Conservation (phyloP, 2,113 vertebrate species). For the Tiliqua scincoides region DNA sequence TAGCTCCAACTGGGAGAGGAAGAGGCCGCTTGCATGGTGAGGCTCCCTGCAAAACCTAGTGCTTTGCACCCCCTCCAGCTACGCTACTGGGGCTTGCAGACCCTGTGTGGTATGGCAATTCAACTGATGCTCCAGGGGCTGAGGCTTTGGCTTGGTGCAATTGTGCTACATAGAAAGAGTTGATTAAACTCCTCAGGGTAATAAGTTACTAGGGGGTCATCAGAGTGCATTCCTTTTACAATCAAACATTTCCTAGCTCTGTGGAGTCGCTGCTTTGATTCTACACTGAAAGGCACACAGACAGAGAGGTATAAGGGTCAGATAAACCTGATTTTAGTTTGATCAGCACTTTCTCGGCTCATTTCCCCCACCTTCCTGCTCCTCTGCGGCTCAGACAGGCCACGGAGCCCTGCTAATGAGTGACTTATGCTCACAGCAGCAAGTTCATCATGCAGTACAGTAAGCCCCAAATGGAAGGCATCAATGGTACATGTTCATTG, state of each 20-base stretch:
- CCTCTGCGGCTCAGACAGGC: not conserved
- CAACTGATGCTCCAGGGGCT: too few species aligned
- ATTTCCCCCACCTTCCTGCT: too few species aligned
- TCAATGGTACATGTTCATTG: not conserved
- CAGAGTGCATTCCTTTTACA: not conserved
- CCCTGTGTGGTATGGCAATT: not conserved
- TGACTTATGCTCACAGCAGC: too few species aligned
- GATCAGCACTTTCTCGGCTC: not conserved
- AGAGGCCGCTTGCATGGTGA: too few species aligned
- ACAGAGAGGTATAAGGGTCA: not conserved
- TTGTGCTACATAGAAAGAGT: not conserved
- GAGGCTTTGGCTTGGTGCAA: not conserved
- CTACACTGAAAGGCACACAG: not conserved
- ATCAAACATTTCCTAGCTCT: not conserved
- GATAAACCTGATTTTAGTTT: not conserved
- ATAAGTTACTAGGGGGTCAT: not conserved
- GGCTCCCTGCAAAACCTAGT: too few species aligned
- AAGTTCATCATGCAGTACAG: not conserved
- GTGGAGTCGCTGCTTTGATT: not conserved
- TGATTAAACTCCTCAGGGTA: not conserved
- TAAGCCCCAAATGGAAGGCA: not conserved
- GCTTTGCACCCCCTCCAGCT: too few species aligned
- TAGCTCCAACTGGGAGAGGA: too few species aligned
- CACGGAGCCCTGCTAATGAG: not conserved
- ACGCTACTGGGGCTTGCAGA: too few species aligned